Percentiles rank a stretch among this genome's conserved stretches.
These are phyloP conservation scores for Characodon lateralis DNA, from an alignment of 2,797 vertebrate species.

Conservation along the genomic window DNA sequence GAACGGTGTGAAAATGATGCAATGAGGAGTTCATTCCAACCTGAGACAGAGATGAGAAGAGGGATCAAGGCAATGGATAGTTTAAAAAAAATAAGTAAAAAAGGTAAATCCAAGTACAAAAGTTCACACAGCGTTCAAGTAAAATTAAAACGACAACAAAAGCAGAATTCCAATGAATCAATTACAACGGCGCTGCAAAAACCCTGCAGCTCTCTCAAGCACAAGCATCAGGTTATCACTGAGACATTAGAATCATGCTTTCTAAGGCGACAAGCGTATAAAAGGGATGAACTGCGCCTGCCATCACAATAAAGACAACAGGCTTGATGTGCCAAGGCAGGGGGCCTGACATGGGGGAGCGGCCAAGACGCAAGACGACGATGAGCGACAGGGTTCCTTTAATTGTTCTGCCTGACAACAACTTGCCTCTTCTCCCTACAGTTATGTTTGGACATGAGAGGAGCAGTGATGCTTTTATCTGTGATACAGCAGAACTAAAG, in stretches of 20 bases:
- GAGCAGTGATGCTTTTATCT: slow-evolving; percentile 78
- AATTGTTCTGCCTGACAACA: slow-evolving; percentile 84
- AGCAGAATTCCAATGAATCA: slow-evolving; percentile 67
- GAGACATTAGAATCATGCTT: slow-evolving; percentile 66
- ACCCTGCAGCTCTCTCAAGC: slow-evolving; percentile 58
- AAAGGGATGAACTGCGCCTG: slow-evolving; percentile 76
- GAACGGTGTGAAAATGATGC: slow-evolving; percentile 98
- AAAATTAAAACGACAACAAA: slow-evolving; percentile 72
- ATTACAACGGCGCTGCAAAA: slow-evolving; percentile 53
- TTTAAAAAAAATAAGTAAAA: not conserved
- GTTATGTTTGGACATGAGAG: slow-evolving; percentile 65
- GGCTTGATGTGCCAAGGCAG: slow-evolving; percentile 69
- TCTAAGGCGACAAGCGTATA: slow-evolving; percentile 75
- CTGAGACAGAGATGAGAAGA: slow-evolving; percentile 71
- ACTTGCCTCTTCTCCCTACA: slow-evolving; percentile 67
- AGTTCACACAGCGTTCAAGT: slow-evolving; percentile 66
- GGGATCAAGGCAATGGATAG: slow-evolving; percentile 34
- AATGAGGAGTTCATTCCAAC: slow-evolving; percentile 98
- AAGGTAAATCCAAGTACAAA: slow-evolving; percentile 54
- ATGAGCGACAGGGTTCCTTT: slow-evolving; percentile 80
- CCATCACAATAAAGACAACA: slow-evolving; percentile 69
- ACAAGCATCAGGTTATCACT: slow-evolving; percentile 65
- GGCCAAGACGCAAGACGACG: slow-evolving; percentile 50
- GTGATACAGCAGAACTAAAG: slow-evolving; percentile 83
- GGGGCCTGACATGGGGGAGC: slow-evolving; percentile 56